Evolutionary conservation across 2,113 vertebrate species (phyloP), one percentile per base, ranked within the genome.

Genomic region (Prunella fulvescens): DNA sequence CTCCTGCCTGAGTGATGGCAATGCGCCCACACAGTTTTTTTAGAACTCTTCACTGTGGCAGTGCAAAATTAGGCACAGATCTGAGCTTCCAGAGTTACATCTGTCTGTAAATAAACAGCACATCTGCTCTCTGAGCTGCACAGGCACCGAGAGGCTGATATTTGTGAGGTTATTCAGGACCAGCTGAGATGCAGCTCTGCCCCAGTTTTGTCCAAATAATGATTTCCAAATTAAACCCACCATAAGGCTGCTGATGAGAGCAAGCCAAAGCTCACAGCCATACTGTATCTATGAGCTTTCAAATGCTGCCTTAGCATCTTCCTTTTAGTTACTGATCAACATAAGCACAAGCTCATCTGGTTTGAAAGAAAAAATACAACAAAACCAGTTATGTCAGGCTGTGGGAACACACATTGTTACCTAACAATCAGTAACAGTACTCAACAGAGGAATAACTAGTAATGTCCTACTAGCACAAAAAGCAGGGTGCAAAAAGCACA

Each of bases 171-270:
- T 82, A 86, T 51, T 90, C 35, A 20, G 61, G 70, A 85, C 44
- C 74, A 67, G 50, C 66, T 61, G 78, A 95, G 78, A 89, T 76
- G 56, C 66, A 88, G 77, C 84, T 92, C 95, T 89, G 85, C 53
- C 60, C 60, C n/a, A 92, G 70, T 95, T 93, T 82, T 76, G 79
- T 74, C 70, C 67, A 64, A 87, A 74, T 48, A 81, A 93, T 42
- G 45, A 90, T 53, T 92, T 86, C 67, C 91, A 90, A 90, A 93
- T 93, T 90, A 95, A 93, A 80, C 33, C 71, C 76, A 82, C 47
- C 62, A 54, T 42, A 85, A 88, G 71, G 79, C 37, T 80, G 45
- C 39, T 77, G 87, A 81, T 90, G 65, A 88, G 81, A 85, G 37
- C 33, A 47, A 58, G 53, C 50, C 28, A 86, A 48, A 91, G 74